Evolutionary conservation across 2,888 invertebrate species (phyloP).

Genomic region (Choreutis nemorana): DNA sequence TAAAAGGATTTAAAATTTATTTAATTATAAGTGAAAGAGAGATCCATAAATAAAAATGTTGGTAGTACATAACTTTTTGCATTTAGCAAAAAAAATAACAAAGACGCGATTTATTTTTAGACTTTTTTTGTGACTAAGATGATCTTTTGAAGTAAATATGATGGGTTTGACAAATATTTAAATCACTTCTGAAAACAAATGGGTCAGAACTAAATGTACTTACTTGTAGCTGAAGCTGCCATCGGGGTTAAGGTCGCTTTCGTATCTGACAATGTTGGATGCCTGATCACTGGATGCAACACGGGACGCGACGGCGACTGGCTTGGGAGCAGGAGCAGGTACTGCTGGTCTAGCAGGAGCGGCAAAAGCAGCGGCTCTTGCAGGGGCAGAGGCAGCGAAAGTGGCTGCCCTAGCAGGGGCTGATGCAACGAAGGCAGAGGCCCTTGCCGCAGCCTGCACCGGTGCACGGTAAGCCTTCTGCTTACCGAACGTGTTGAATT

Average conservation of each 20-base stretch:
- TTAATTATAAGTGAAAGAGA: no score
- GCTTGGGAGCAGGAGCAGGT: neutral
- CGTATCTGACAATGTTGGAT: slow-evolving; percentile 36
- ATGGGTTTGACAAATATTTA: slow-evolving; percentile 8
- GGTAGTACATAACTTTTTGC: no score
- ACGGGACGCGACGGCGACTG: slow-evolving; percentile 9
- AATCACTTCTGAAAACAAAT: slow-evolving; percentile 11
- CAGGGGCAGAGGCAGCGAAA: slow-evolving; percentile 9
- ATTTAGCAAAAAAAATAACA: no score
- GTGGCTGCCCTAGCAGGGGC: slow-evolving; percentile 9
- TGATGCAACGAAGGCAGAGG: slow-evolving; percentile 6
- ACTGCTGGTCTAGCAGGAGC: slow-evolving; percentile 17
- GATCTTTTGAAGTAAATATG: no score
- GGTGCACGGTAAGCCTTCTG: slow-evolving; percentile 10
- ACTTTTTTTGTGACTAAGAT: no score
- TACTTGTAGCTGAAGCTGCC: slow-evolving; percentile 58
- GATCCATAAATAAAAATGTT: no score
- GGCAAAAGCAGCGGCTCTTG: slow-evolving; percentile 17
- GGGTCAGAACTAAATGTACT: slow-evolving; percentile 18
- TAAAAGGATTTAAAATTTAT: no score
- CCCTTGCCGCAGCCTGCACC: neutral
- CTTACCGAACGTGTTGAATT: slow-evolving; percentile 15
- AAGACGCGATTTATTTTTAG: no score
- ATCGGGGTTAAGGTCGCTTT: slow-evolving; percentile 45
- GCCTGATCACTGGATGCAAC: slow-evolving; percentile 20